Percentiles rank a stretch among this genome's conserved stretches.
Conservation (phyloP, 2,113 vertebrate genomes). For the Himantopus leucocephalus region DNA sequence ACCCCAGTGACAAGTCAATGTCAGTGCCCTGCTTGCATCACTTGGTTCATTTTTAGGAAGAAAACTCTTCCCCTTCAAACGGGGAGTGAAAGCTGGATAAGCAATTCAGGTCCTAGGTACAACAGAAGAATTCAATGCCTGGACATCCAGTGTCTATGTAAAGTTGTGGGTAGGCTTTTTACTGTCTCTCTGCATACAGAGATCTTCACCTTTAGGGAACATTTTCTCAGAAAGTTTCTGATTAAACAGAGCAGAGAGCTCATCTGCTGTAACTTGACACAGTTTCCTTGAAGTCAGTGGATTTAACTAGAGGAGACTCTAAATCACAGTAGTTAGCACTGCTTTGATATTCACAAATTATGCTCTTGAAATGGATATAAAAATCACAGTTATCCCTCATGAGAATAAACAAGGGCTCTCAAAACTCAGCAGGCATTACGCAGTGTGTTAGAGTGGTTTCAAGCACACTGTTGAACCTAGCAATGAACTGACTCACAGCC, state of each 20-base stretch:
- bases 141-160: background rate
- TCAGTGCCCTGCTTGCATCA: background rate
- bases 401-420: background rate
- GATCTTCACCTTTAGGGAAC: background rate
- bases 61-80: background rate
- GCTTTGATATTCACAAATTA: constrained; percentile 15
- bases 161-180: background rate
- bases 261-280: background rate
- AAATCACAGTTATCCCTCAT: background rate
- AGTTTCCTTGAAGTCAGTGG: background rate
- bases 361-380: background rate
- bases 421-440: background rate
- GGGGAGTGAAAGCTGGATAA: background rate
- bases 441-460: background rate
- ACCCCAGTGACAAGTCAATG: background rate
- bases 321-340: background rate
- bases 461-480: background rate
- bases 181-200: background rate
- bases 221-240: background rate
- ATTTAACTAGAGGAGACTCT: background rate
- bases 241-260: background rate
- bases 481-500: background rate
- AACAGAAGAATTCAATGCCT: background rate
- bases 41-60: background rate
- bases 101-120: background rate